Conservation (phyloP, 2,797 vertebrate species). For the Rhodeus uyekii region DNA sequence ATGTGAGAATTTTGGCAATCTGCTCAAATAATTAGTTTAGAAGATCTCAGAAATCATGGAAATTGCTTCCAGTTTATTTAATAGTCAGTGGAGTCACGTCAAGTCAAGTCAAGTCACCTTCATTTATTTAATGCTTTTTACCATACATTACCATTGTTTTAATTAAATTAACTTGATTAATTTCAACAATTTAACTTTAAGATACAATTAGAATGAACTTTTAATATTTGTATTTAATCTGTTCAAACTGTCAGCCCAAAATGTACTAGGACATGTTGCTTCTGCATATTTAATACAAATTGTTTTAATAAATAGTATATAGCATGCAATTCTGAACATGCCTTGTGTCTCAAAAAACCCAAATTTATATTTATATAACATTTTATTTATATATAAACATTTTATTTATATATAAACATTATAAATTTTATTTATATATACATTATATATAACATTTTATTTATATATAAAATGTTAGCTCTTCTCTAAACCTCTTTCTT, state of each 20-base stretch:
- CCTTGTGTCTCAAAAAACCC: slow-evolving; percentile 54
- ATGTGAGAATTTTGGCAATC: not conserved
- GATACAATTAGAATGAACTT: not conserved
- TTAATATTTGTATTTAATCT: not conserved
- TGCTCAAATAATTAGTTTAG: not conserved
- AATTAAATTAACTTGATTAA: too few species aligned
- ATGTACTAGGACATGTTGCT: not conserved
- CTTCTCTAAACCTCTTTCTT: not conserved
- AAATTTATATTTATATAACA: too few species aligned
- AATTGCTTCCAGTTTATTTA: not conserved
- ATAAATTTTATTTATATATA: too few species aligned
- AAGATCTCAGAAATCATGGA: not conserved
- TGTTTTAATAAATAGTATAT: not conserved
- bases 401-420: too few species aligned
- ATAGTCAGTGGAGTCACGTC: too few species aligned
- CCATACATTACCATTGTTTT: too few species aligned
- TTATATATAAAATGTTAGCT: not conserved
- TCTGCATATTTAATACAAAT: not conserved
- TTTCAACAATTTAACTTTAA: not conserved
- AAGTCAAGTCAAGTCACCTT: too few species aligned
- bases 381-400: too few species aligned
- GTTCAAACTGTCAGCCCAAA: not conserved
- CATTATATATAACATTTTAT: too few species aligned
- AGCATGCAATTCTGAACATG: not conserved
- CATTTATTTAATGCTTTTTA: too few species aligned